Percentiles rank a stretch among this genome's conserved stretches.
phyloP scores from a whole-genome alignment of 1,140 invertebrate genomes.

The Drosophila carrolli region DNA sequence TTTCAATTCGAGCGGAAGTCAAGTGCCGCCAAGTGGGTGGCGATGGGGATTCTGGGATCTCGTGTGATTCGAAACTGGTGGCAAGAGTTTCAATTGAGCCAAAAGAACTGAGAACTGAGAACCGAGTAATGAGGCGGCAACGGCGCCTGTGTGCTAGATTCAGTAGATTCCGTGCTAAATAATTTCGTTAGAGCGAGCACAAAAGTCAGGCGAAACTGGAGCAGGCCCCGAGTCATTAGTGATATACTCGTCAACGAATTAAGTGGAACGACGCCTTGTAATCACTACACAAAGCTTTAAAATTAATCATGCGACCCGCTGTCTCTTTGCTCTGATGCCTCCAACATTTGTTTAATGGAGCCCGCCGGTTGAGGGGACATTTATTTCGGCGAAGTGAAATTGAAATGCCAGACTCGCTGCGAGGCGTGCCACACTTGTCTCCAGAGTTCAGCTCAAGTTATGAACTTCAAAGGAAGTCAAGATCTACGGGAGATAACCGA shows the following conservation, averaged over 20 bases:
- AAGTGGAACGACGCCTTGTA: slow-evolving; percentile 48
- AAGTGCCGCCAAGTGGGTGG: slow-evolving; percentile 68
- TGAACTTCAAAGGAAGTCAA: slow-evolving; percentile 51
- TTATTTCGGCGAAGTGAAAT: slow-evolving; percentile 35
- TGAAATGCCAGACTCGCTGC: slow-evolving; percentile 37
- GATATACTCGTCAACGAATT: slow-evolving; percentile 44
- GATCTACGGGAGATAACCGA: slow-evolving; percentile 8
- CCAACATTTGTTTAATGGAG: slow-evolving; percentile 66
- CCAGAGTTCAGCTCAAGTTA: slow-evolving; percentile 71
- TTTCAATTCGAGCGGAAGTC: slow-evolving; percentile 69
- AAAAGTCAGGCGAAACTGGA: slow-evolving; percentile 56
- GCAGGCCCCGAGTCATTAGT: slow-evolving; percentile 50
- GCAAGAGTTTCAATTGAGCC: slow-evolving; percentile 67
- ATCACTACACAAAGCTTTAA: slow-evolving; percentile 66
- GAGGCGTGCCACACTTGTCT: slow-evolving; percentile 74
- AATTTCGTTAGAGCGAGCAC: slow-evolving; percentile 64
- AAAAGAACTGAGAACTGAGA: slow-evolving; percentile 7
- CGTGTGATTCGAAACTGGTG: slow-evolving; percentile 9
- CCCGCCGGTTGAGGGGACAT: slow-evolving; percentile 28
- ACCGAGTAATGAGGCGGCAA: slow-evolving; percentile 66
- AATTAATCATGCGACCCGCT: slow-evolving; percentile 73
- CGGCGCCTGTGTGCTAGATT: slow-evolving; percentile 9
- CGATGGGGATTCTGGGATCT: not conserved
- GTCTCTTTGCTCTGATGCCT: slow-evolving; percentile 3
- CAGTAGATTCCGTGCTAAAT: slow-evolving; percentile 54